A percentile compares a stretch with the other conserved stretches of the same genome.
Evolutionary conservation across 1,140 invertebrate species (phyloP).

Genomic region (Solen grandis): DNA sequence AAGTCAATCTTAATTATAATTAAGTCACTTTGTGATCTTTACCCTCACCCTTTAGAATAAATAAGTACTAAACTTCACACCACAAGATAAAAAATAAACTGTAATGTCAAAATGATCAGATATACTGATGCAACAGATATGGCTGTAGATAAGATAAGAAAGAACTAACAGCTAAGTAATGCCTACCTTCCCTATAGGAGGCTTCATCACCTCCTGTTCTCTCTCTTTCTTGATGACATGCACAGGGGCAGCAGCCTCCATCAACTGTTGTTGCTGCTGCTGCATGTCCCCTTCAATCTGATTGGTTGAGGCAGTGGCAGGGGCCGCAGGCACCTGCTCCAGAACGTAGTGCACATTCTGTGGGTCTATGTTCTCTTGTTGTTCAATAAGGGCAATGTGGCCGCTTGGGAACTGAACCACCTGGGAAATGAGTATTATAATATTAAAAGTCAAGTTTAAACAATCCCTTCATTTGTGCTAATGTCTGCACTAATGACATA

Average conservation of each 20-base stretch:
- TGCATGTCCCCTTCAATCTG: conserved; percentile 53
- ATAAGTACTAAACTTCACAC: no score
- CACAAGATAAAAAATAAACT: no score
- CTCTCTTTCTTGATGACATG: conserved; percentile 11
- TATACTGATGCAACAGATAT: no score
- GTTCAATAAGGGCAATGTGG: conserved; percentile 70
- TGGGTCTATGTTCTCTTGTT: conserved; percentile 70
- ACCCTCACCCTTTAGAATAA: no score
- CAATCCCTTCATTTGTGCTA: background rate
- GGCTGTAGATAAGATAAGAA: no score
- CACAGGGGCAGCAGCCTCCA: conserved; percentile 24
- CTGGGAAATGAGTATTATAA: conserved; percentile 45
- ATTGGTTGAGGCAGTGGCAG: conserved; percentile 14
- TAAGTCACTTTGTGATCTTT: no score
- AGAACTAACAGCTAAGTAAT: no score
- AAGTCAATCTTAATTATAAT: no score
- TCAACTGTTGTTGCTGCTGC: conserved; percentile 48
- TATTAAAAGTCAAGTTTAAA: conserved; percentile 17
- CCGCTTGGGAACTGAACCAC: conserved; percentile 61
- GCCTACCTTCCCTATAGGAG: conserved; percentile 74
- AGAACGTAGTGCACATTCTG: conserved; percentile 55
- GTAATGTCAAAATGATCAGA: no score
- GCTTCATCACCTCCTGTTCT: conserved; percentile 60
- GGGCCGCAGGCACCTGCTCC: conserved; percentile 58
- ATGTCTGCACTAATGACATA: background rate